These are phyloP conservation scores for Pogonognathellus flavescens DNA, from an alignment of 1,140 invertebrate genomes.

Conservation along the genomic window DNA sequence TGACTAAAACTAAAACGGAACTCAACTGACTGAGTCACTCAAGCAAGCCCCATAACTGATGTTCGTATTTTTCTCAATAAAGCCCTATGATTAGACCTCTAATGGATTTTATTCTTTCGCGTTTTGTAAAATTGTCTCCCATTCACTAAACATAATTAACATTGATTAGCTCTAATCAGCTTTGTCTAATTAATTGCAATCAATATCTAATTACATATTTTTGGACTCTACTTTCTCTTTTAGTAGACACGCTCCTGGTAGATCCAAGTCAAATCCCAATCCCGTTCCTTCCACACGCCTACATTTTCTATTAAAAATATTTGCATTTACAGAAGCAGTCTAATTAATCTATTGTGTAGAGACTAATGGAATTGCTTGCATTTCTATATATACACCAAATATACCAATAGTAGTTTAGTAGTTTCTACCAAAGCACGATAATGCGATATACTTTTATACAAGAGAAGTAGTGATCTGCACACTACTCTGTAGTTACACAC, in stretches of 20 bases:
- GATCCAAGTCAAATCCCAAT: slow-evolving; percentile 25
- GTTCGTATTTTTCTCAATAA: slow-evolving; percentile 20
- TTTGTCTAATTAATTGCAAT: slow-evolving; percentile 64
- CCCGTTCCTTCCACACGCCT: slow-evolving; percentile 22
- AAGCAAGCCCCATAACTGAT: background rate
- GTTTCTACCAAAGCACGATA: background rate
- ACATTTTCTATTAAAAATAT: slow-evolving; percentile 50
- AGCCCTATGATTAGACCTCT: slow-evolving; percentile 33
- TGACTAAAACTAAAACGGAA: slow-evolving; percentile 2
- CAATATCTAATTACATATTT: slow-evolving; percentile 62
- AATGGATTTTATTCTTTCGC: slow-evolving; percentile 50
- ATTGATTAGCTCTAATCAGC: slow-evolving; percentile 63
- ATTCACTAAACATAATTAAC: slow-evolving; percentile 59
- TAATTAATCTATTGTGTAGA: slow-evolving; percentile 30
- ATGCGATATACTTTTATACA: too few species aligned
- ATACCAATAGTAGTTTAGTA: too few species aligned
- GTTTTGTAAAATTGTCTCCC: slow-evolving; percentile 46
- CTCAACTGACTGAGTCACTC: slow-evolving; percentile 29
- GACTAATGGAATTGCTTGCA: slow-evolving; percentile 41
- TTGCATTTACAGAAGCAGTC: slow-evolving; percentile 37
- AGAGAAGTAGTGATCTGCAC: background rate
- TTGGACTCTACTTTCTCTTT: slow-evolving; percentile 20
- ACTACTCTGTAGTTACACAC: too few species aligned
- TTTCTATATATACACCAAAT: background rate
- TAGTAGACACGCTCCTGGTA: background rate